These are phyloP conservation scores for Thecophora atra DNA, from an alignment of 2,888 invertebrate species.

Conservation along the genomic window DNA sequence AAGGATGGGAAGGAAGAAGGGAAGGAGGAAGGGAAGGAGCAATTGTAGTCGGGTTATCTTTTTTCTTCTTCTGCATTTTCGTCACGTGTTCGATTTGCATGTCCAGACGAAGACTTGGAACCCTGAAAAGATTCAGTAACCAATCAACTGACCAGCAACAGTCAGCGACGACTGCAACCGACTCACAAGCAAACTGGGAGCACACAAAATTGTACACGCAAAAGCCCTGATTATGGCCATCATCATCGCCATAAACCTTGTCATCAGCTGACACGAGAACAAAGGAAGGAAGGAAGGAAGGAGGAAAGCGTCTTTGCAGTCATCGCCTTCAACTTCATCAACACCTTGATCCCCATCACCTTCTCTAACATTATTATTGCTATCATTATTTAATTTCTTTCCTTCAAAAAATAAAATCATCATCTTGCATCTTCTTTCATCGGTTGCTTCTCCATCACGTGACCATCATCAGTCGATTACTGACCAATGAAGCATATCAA, in stretches of 20 bases:
- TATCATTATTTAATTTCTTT: too few relatives aligned
- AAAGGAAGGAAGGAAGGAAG: too few relatives aligned
- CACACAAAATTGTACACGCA: too few relatives aligned
- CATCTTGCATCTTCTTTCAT: constrained; percentile 1
- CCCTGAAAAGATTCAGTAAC: neutral
- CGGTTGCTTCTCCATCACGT: constrained; percentile 25
- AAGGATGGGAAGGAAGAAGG: too few relatives aligned
- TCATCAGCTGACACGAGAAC: too few relatives aligned
- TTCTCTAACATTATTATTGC: neutral
- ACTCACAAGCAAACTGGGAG: neutral
- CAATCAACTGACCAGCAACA: neutral
- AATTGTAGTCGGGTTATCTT: neutral
- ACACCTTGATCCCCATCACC: neutral
- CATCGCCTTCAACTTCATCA: constrained; percentile 2
- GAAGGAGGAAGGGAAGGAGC: neutral
- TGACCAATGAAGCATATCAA: constrained; percentile 36
- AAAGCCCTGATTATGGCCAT: neutral
- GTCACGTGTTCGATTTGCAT: constrained; percentile 34
- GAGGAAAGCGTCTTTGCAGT: too few relatives aligned
- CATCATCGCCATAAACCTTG: neutral
- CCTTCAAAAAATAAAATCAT: too few relatives aligned
- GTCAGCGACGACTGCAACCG: neutral
- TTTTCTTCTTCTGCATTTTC: constrained; percentile 23
- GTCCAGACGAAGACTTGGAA: neutral
- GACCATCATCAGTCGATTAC: constrained; percentile 38